Evolutionary conservation across 2,113 vertebrate genomes (phyloP).

Genomic region (Chionodraco myersi): DNA sequence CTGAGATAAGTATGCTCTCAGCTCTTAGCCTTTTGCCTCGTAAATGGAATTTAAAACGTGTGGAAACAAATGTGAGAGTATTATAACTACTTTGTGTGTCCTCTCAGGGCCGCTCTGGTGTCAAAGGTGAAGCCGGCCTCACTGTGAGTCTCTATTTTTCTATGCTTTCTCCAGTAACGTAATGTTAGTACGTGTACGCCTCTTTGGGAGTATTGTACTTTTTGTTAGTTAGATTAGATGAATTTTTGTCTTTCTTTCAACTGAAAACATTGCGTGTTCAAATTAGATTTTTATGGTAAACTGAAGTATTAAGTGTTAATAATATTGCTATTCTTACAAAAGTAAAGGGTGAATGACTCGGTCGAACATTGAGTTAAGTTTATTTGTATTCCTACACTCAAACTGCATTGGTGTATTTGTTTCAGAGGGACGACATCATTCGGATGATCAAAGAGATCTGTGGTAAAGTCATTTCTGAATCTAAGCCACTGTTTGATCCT

Average conservation of each 20-base stretch:
- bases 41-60: too few species aligned
- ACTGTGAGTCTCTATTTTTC: slow-evolving; percentile 82
- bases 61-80: not conserved
- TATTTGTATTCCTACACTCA: slow-evolving; percentile 10
- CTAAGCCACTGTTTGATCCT: slow-evolving; percentile 4
- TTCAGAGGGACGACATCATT: slow-evolving; percentile 91
- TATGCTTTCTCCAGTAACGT: not conserved
- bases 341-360: not conserved
- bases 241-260: not conserved
- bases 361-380: not conserved
- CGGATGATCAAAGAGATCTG: slow-evolving; percentile 92
- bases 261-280: too few species aligned
- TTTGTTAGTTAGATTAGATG: not conserved
- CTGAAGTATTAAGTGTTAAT: not conserved
- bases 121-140: slow-evolving; percentile 89
- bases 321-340: slow-evolving; percentile 1
- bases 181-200: too few species aligned
- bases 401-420: slow-evolving; percentile 38
- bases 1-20: not conserved
- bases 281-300: not conserved
- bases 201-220: not conserved
- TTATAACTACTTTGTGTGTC: not conserved
- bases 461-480: slow-evolving; percentile 76
- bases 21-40: not conserved
- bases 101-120: slow-evolving; percentile 84